Conservation (phyloP, 2,888 invertebrate species). For the Heliconius ethilla region DNA sequence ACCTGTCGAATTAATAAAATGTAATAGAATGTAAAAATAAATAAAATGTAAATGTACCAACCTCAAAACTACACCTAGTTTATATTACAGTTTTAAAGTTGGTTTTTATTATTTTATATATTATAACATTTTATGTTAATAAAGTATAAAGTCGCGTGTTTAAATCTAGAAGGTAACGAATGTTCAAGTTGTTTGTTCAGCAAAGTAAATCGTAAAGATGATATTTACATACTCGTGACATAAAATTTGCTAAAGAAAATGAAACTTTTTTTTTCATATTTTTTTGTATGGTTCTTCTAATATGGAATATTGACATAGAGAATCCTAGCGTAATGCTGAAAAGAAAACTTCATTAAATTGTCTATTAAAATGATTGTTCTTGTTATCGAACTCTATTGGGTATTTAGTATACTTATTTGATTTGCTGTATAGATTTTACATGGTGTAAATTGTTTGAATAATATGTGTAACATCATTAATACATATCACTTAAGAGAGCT, state of each 20-base stretch:
- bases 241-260: not conserved
- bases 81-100: no score
- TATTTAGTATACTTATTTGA: no score
- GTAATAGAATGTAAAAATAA: no score
- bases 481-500: no score
- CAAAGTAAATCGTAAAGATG: conserved; percentile 4
- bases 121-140: not conserved
- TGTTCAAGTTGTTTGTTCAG: conserved; percentile 2
- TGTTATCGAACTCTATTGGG: not conserved
- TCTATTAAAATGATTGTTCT: not conserved
- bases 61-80: no score
- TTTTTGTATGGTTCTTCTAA: not conserved
- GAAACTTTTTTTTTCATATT: not conserved
- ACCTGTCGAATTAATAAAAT: no score
- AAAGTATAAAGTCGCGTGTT: not conserved
- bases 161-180: not conserved
- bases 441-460: no score
- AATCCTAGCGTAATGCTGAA: not conserved
- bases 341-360: not conserved
- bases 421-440: not conserved
- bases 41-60: no score
- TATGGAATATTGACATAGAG: not conserved
- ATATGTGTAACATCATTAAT: no score
- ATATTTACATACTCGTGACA: not conserved
- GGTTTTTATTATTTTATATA: no score